Evolutionary conservation across 2,113 vertebrate species (phyloP).

Genomic region (Dasyurus viverrinus): DNA sequence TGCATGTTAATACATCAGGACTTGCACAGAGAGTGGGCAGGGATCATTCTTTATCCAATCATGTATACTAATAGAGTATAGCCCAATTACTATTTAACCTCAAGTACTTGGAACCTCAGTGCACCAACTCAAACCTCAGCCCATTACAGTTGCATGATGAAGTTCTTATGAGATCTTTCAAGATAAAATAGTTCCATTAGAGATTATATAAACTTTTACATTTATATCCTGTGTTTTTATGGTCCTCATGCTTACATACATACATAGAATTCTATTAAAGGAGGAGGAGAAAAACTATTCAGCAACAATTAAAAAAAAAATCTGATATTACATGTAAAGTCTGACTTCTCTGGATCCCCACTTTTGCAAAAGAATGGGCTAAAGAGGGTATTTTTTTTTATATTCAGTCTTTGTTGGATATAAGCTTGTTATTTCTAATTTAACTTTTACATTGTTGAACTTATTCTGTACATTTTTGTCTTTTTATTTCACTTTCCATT

Average conservation of each 20-base stretch:
- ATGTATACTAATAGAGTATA: too few relatives aligned
- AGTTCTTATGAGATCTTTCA: neutral
- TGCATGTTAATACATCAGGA: too few relatives aligned
- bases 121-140: too few relatives aligned
- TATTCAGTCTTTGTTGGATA: neutral
- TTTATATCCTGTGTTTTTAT: neutral
- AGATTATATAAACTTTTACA: neutral
- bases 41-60: too few relatives aligned
- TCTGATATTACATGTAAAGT: neutral
- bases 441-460: neutral
- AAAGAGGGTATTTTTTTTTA: neutral
- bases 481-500: neutral
- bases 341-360: neutral
- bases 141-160: neutral
- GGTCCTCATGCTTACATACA: neutral
- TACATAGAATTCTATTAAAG: neutral
- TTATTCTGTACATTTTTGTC: neutral
- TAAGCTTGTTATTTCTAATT: neutral
- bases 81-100: too few relatives aligned
- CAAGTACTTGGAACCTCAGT: too few relatives aligned
- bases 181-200: neutral
- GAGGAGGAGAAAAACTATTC: neutral
- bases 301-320: neutral
- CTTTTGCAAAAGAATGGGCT: neutral
- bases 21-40: too few relatives aligned